Evolutionary conservation across 2,113 vertebrate genomes (phyloP).

Genomic region (Tragulus kanchil): DNA sequence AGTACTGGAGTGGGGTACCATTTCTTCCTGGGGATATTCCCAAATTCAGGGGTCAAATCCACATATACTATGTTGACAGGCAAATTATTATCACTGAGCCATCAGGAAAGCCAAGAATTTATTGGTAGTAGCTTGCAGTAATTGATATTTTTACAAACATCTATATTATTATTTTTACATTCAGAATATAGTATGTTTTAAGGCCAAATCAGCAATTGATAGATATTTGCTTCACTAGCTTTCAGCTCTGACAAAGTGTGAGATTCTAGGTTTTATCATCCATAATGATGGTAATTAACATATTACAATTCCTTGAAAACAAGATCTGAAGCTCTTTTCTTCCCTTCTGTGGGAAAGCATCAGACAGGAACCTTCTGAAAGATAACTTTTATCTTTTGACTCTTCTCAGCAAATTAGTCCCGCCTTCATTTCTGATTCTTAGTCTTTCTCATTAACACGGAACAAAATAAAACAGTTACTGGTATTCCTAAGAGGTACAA

Average conservation of each 20-base stretch:
- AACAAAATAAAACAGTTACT: slow-evolving; percentile 9
- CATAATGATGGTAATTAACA: slow-evolving; percentile 69
- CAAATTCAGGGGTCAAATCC: background rate
- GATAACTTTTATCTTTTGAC: slow-evolving; percentile 41
- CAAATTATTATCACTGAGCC: background rate
- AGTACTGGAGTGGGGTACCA: background rate
- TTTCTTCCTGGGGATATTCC: background rate
- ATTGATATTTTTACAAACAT: background rate
- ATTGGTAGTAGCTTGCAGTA: background rate
- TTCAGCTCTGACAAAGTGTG: slow-evolving; percentile 63
- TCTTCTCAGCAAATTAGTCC: background rate
- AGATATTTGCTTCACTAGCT: slow-evolving; percentile 43
- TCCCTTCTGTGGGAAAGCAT: slow-evolving; percentile 4
- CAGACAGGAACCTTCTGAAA: slow-evolving; percentile 47
- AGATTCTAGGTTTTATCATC: slow-evolving; percentile 49
- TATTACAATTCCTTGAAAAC: slow-evolving; percentile 63
- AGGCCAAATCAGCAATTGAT: slow-evolving; percentile 43
- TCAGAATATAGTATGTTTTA: slow-evolving; percentile 28
- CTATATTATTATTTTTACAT: background rate
- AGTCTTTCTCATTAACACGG: slow-evolving; percentile 27
- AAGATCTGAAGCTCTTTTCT: slow-evolving; percentile 48
- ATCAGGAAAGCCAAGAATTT: background rate
- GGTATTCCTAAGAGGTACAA: background rate
- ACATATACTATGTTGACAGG: background rate
- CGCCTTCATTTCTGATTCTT: background rate